These are phyloP conservation scores for Sycophila sp. DNA, from an alignment of 1,140 invertebrate genomes.

Conservation along the genomic window DNA sequence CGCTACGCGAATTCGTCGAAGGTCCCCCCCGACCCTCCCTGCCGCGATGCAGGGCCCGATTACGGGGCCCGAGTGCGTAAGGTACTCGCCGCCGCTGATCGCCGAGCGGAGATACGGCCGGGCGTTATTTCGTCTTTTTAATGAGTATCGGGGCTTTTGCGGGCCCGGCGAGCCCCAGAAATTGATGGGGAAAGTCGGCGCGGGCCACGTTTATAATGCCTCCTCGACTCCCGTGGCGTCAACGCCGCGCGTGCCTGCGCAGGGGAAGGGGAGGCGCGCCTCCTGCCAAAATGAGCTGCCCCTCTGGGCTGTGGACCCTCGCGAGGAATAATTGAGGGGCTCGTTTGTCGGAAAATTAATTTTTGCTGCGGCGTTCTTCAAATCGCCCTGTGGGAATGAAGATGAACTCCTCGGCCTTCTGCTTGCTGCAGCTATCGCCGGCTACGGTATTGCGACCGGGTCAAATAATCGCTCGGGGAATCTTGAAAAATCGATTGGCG, in stretches of 20 bases:
- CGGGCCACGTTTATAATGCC: background rate
- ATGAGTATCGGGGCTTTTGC: conserved; percentile 32
- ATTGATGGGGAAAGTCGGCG: conserved; percentile 24
- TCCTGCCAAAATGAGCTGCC: too few relatives aligned
- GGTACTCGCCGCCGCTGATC: conserved; percentile 13
- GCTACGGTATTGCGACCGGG: background rate
- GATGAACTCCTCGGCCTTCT: background rate
- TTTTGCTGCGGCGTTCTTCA: background rate
- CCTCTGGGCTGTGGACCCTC: too few relatives aligned
- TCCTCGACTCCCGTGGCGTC: background rate
- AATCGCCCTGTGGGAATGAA: conserved; percentile 17
- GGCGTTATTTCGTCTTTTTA: conserved; percentile 37
- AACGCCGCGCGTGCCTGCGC: too few relatives aligned
- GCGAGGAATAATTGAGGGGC: conserved; percentile 21
- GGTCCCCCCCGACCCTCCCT: background rate
- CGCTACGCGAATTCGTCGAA: conserved; percentile 30
- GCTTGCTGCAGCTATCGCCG: background rate
- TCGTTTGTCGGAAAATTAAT: conserved; percentile 26
- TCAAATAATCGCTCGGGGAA: conserved; percentile 1
- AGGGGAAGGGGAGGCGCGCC: too few relatives aligned
- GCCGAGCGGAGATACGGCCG: background rate
- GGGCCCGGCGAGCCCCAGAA: background rate
- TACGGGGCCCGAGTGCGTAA: conserved; percentile 11
- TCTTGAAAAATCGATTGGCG: conserved; percentile 31
- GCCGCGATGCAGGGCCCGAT: conserved; percentile 5